phyloP scores from a whole-genome alignment of 2,797 vertebrate species.

The Clarias pachynema region DNA sequence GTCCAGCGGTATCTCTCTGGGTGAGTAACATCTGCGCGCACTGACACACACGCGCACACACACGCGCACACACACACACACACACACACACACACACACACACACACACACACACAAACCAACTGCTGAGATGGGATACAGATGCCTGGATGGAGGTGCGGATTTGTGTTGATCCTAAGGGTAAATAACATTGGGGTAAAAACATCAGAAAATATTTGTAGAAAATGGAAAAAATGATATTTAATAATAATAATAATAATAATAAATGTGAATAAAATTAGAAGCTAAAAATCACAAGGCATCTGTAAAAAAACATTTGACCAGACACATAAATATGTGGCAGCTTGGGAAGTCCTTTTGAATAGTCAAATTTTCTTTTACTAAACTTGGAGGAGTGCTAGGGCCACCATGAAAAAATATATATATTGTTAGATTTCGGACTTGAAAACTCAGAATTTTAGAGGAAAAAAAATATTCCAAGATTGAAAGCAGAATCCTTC shows the following conservation, averaged over 20 bases:
- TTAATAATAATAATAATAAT: not conserved
- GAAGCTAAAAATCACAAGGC: not conserved
- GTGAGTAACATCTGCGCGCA: conserved; percentile 65
- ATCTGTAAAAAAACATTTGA: not conserved
- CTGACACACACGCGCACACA: too few species aligned
- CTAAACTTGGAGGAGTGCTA: too few species aligned
- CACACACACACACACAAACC: too few species aligned
- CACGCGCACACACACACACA: too few species aligned
- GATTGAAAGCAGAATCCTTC: too few species aligned
- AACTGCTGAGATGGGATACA: not conserved
- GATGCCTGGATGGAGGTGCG: too few species aligned
- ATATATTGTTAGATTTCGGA: too few species aligned
- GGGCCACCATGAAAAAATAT: too few species aligned
- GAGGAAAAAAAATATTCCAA: too few species aligned
- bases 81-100: too few species aligned
- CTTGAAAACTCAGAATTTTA: too few species aligned
- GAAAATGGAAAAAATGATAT: not conserved
- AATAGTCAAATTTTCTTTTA: not conserved
- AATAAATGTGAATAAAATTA: not conserved
- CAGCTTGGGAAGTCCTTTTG: not conserved
- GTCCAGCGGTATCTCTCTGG: conserved; percentile 96
- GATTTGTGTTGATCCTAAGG: not conserved
- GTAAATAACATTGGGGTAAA: not conserved
- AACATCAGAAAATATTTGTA: not conserved
- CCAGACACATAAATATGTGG: not conserved